phyloP scores from a whole-genome alignment of 2,888 invertebrate genomes.

The Diplolepis rosae region DNA sequence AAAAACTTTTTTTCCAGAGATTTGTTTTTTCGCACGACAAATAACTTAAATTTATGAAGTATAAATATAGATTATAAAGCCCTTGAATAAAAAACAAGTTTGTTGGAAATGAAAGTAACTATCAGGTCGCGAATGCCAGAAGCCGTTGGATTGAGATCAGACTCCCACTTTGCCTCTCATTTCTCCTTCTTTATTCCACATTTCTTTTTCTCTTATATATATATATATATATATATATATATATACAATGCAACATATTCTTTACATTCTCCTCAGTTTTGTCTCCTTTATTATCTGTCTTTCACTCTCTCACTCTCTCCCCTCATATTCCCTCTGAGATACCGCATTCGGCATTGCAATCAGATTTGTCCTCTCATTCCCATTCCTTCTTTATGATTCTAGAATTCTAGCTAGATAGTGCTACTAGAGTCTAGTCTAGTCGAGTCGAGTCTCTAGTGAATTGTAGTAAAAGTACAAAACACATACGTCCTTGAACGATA shows the following conservation, averaged over 20 bases:
- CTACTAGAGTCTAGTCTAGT: constrained; percentile 13
- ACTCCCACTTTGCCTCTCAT: constrained; percentile 18
- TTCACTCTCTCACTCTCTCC: background rate
- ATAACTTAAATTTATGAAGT: background rate
- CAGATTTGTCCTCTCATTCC: constrained; percentile 3
- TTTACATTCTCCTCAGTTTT: no score
- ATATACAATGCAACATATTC: background rate
- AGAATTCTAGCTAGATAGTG: constrained; percentile 38
- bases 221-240: no score
- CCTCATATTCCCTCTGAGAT: background rate
- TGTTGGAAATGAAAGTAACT: constrained; percentile 60
- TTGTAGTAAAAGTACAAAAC: constrained; percentile 51
- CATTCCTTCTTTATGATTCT: background rate
- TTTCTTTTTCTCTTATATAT: constrained; percentile 33
- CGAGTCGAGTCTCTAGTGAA: constrained; percentile 35
- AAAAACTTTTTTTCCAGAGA: no score
- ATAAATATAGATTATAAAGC: constrained; percentile 35
- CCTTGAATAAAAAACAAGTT: constrained; percentile 52
- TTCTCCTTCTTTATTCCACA: constrained; percentile 6
- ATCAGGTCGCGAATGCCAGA: constrained; percentile 49
- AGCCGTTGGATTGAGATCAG: constrained; percentile 40
- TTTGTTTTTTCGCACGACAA: no score
- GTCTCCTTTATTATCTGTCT: background rate
- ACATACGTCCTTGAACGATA: constrained; percentile 66
- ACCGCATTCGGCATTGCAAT: background rate